A percentile compares a stretch with the other conserved stretches of the same genome.
Evolutionary conservation across 2,113 vertebrate genomes (phyloP).

Genomic region (Engraulis encrasicolus): DNA sequence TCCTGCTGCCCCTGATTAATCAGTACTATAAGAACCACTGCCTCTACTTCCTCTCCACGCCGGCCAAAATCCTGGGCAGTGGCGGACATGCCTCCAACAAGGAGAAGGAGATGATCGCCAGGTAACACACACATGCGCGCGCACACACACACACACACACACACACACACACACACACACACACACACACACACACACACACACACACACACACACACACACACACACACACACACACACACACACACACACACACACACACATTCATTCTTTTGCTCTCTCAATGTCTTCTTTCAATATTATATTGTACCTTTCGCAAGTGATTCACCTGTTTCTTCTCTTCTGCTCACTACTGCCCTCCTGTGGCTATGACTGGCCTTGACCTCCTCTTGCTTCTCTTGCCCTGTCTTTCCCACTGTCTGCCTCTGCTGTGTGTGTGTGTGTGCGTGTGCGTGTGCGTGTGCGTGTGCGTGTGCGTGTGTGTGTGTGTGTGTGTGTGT

Average conservation of each 20-base stretch:
- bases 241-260: background rate
- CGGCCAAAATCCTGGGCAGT: slow-evolving; percentile 89
- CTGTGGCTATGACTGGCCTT: background rate
- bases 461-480: slow-evolving; percentile 1
- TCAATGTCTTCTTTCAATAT: background rate
- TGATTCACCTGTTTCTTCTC: background rate
- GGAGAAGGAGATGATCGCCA: slow-evolving; percentile 94
- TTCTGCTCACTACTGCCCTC: background rate
- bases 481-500: slow-evolving; percentile 8
- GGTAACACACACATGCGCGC: background rate
- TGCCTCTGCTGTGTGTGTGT: background rate
- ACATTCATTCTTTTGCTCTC: too few species aligned
- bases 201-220: background rate
- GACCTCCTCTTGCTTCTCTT: background rate
- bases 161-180: background rate
- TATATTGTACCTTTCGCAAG: too few species aligned
- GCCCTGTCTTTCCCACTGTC: background rate
- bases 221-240: background rate
- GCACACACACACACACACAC: background rate
- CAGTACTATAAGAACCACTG: slow-evolving; percentile 93
- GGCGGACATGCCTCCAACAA: slow-evolving; percentile 92
- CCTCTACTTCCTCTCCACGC: slow-evolving; percentile 80
- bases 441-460: background rate
- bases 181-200: background rate
- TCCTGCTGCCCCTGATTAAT: slow-evolving; percentile 90